Evolutionary conservation across 2,888 invertebrate genomes (phyloP).

Genomic region (Meliscaeva auricollis): DNA sequence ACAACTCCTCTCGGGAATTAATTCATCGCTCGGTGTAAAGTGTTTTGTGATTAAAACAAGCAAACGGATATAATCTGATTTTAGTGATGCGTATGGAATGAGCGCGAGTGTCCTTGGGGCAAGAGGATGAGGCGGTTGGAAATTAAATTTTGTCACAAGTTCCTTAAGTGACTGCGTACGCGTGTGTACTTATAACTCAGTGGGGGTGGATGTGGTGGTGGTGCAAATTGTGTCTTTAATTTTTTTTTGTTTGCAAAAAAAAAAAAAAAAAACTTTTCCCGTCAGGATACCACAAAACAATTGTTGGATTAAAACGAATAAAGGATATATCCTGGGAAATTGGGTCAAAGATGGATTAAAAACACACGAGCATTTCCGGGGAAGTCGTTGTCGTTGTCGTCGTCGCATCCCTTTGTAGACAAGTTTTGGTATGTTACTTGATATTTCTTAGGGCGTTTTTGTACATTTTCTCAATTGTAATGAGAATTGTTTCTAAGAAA

Average conservation of each 20-base stretch:
- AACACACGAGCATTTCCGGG: conserved; percentile 57
- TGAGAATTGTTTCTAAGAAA: conserved; percentile 27
- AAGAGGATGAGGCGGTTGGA: conserved; percentile 45
- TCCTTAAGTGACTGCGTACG: conserved; percentile 42
- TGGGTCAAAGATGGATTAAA: conserved; percentile 75
- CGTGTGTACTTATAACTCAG: conserved; percentile 27
- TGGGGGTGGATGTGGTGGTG: background rate
- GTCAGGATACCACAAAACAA: conserved; percentile 47
- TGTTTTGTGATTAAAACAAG: conserved; percentile 30
- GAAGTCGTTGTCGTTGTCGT: background rate
- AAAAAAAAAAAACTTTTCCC: conserved; percentile 33
- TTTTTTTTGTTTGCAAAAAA: conserved; percentile 32
- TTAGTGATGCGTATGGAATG: background rate
- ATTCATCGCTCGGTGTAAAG: conserved; percentile 14
- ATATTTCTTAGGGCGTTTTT: conserved; percentile 31
- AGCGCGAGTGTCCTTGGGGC: conserved; percentile 35
- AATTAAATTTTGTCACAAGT: conserved; percentile 58
- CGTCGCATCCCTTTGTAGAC: conserved; percentile 16
- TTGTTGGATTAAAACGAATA: conserved; percentile 58
- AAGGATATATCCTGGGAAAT: conserved; percentile 57
- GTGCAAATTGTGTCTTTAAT: conserved; percentile 14
- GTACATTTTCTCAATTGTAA: conserved; percentile 40
- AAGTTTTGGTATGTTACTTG: conserved; percentile 49
- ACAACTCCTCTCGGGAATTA: conserved; percentile 43
- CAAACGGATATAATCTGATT: conserved; percentile 40